Evolutionary conservation across 1,140 invertebrate species (phyloP), one percentile per base, ranked within the genome.

Genomic region (Drosophila virilis): DNA sequence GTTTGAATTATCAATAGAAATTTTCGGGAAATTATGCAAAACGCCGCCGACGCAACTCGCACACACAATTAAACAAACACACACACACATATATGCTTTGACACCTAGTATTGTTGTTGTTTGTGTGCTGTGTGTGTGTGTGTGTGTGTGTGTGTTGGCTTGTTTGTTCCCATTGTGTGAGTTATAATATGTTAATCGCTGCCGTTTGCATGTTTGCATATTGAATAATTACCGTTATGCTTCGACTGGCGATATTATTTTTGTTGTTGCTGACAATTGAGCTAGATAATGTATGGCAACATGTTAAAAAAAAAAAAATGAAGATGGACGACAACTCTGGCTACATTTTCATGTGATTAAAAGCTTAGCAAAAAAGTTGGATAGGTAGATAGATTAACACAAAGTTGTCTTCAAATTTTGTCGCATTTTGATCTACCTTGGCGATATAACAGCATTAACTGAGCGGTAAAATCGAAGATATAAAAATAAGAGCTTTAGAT

Each of bases 111-210:
- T 38, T 52, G 48, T 54, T 70, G 67, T 54, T 54, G 48, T 15
- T 45, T 37, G 32, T 37, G n/a, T 52, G 51, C n/a, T 28, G 22
- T 17, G 35, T 51, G 46, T 77, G 72, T 61, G 54, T 70, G 74
- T 74, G 64, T 57, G 61, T 57, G n/a, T 55, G 32, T 55, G 59
- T 52, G 52, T 42, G 61, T 60, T 51, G 38, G 28, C 37, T 40
- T 83, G 80, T 84, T 84, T 84, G 81, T 57, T 61, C 48, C 55
- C 70, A 51, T 66, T 83, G 76, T 88, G 70, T 83, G 83, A 77
- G 69, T 72, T 86, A 88, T 88, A 88, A 89, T 88, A 88, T 88
- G 83, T 83, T 88, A 88, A 88, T 88, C 84, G 84, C 83, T 89
- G 77, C 83, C 79, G 84, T 83, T 88, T 88, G 83, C 84, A 64